A percentile compares a stretch with the other conserved stretches of the same genome.
phyloP scores from a whole-genome alignment of 2,888 invertebrate species.

The Chrysina gloriosa region DNA sequence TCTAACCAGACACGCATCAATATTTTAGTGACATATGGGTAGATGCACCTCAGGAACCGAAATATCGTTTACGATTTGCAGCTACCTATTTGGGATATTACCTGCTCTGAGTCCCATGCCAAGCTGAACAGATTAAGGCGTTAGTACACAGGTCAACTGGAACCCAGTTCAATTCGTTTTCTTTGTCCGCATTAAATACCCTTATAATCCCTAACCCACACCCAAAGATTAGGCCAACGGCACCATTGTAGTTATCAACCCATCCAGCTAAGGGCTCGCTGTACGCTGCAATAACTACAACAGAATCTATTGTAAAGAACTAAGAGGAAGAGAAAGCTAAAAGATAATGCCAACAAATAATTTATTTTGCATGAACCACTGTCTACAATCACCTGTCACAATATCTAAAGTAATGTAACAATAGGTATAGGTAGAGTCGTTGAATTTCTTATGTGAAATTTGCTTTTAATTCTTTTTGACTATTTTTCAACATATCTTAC shows the following conservation, averaged over 20 bases:
- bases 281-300: slow-evolving; percentile 63
- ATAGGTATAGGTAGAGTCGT: too few species aligned
- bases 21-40: too few species aligned
- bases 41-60: too few species aligned
- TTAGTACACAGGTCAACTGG: slow-evolving; percentile 63
- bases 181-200: slow-evolving; percentile 53
- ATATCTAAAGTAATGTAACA: too few species aligned
- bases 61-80: background rate
- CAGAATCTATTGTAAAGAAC: slow-evolving; percentile 43
- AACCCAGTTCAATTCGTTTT: slow-evolving; percentile 58
- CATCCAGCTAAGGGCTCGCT: slow-evolving; percentile 69
- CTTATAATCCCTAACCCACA: slow-evolving; percentile 70
- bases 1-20: too few species aligned
- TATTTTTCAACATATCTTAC: too few species aligned
- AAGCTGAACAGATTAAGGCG: slow-evolving; percentile 61
- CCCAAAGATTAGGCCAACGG: slow-evolving; percentile 61
- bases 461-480: too few species aligned
- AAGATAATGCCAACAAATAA: too few species aligned
- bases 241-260: slow-evolving; percentile 75
- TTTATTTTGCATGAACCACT: too few species aligned
- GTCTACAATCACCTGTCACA: too few species aligned
- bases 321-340: too few species aligned
- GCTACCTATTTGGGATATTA: slow-evolving; percentile 39
- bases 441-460: too few species aligned
- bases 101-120: slow-evolving; percentile 56